A percentile compares a stretch with the other conserved stretches of the same genome.
These are phyloP conservation scores for Cinclus mexicanus DNA, from an alignment of 2,113 vertebrate species.

Conservation along the genomic window DNA sequence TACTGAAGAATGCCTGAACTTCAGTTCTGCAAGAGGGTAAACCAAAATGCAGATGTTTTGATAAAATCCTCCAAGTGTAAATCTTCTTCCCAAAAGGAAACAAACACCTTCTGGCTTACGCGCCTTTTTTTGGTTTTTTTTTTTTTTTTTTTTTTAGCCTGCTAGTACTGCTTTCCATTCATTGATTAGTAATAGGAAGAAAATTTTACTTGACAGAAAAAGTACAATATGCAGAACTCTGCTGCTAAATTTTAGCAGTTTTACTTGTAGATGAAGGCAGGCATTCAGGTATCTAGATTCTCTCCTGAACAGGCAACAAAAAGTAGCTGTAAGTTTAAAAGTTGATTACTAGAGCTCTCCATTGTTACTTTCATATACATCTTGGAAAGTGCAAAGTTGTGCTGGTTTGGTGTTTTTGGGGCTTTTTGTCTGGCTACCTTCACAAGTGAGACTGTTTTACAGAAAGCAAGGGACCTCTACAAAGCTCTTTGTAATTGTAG, in stretches of 20 bases:
- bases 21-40: background rate
- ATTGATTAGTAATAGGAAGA: background rate
- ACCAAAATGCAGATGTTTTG: background rate
- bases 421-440: background rate
- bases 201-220: background rate
- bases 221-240: background rate
- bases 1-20: background rate
- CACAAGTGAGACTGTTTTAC: background rate
- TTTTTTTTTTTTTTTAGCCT: background rate
- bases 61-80: background rate
- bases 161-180: background rate
- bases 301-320: background rate
- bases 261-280: background rate
- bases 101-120: background rate
- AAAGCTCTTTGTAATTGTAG: background rate
- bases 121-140: too few relatives aligned
- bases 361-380: rapidly evolving
- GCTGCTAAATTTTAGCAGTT: background rate
- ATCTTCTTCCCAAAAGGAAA: background rate
- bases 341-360: background rate
- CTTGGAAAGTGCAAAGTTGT: background rate
- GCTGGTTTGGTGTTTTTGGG: background rate
- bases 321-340: background rate
- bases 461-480: background rate
- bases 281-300: background rate